Evolutionary conservation across 1,140 invertebrate genomes (phyloP), one percentile per base, ranked within the genome.

Genomic region (Pogonognathellus flavescens): DNA sequence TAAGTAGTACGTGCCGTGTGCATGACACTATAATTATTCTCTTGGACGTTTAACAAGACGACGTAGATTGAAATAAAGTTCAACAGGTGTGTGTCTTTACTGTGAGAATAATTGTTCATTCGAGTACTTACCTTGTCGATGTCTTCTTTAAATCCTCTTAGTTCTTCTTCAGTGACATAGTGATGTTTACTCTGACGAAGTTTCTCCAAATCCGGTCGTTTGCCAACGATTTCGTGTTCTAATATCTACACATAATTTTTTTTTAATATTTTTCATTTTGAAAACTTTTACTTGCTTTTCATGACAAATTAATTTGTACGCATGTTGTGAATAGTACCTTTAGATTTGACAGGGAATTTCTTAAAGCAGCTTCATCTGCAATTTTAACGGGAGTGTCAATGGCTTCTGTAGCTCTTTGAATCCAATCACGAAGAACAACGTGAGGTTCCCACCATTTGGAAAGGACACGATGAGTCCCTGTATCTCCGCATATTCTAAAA

Each of bases 151-250:
- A 93, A 88, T 87, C 90, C 90, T 84, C 90, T 90, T 76, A 91
- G 90, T 76, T 91, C 90, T 84, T 92, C 91, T 16, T 89, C 89
- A 66, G 90, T 89, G 9, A 90, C 88, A 66, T 87, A 90, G 89
- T 90, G 89, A 52, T 90, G 90, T 87, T 91, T 91, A 85, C 89
- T 91, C 85, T 92, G 91, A 50, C 91, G 91, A 49, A 94, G 89
- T 18, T 90, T 90, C 89, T 94, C 92, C 88, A 94, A 90, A 62
- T 93, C 92, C 53, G 91, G 91, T 88, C 91, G 92, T 89, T 92
- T 92, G 41, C 90, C 90, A 16, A 90, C 88, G 50, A 95, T 90
- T 88, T 95, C 94, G 90, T 94, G 93, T 90, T 94, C 93, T 82
- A 94, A 92, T 52, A 94, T 94, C 95, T 95, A 89, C 52, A 90